Conservation (phyloP, 2,797 vertebrate species). For the Sebastes itinus region DNA sequence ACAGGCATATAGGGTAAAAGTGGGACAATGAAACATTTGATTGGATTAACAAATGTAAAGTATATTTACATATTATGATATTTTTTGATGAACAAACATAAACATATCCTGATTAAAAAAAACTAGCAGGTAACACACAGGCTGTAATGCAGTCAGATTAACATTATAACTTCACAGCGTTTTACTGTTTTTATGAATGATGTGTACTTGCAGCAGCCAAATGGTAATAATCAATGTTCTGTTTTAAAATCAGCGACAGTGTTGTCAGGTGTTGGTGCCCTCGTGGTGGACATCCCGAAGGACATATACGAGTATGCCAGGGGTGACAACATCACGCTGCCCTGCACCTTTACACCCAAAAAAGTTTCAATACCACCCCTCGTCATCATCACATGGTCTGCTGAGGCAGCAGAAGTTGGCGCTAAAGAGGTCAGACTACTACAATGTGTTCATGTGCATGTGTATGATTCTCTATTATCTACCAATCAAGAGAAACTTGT, state of each 20-base stretch:
- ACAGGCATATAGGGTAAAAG: no score
- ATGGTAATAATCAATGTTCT: background rate
- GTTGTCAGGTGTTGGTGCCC: slow-evolving; percentile 16
- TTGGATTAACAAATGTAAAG: no score
- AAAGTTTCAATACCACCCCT: rapidly evolving
- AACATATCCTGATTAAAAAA: no score
- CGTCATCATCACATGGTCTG: slow-evolving; percentile 42
- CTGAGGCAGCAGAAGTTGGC: rapidly evolving
- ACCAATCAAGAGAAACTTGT: background rate
- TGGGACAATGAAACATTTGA: no score
- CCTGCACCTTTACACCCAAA: slow-evolving; percentile 52
- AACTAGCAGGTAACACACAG: background rate
- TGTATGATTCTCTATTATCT: background rate
- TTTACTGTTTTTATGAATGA: background rate
- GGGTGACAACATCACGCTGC: slow-evolving; percentile 66
- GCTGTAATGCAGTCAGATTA: background rate
- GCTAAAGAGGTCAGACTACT: slow-evolving; percentile 39
- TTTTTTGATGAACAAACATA: no score
- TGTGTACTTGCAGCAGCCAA: no score
- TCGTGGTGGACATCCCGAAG: slow-evolving; percentile 38
- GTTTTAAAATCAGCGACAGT: slow-evolving; percentile 27
- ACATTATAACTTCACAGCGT: background rate
- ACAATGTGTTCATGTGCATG: background rate
- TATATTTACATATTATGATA: no score
- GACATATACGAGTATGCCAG: slow-evolving; percentile 37